Conservation (phyloP, 2,797 vertebrate genomes). For the Zenarchopterus dispar region DNA sequence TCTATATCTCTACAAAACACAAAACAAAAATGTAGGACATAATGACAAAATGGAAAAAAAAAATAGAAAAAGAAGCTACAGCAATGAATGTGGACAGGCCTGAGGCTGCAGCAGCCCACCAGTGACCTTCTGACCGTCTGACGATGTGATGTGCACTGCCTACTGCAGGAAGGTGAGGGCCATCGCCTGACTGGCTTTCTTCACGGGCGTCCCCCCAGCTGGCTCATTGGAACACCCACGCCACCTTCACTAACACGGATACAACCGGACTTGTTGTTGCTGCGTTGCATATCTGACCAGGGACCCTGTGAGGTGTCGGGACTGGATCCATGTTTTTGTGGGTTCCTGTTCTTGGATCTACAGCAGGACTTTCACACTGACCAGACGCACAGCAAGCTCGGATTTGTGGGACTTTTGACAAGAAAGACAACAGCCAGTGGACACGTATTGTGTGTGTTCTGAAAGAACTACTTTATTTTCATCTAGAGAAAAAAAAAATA, state of each 20-base stretch:
- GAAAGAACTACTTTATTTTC: conserved; percentile 79
- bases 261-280: conserved; percentile 43
- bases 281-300: conserved; percentile 56
- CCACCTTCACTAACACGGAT: conserved; percentile 40
- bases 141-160: conserved; percentile 71
- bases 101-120: conserved; percentile 60
- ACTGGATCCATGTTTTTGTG: conserved; percentile 56
- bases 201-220: conserved; percentile 37
- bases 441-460: conserved; percentile 49
- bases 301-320: conserved; percentile 23
- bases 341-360: conserved; percentile 33
- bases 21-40: conserved; percentile 31
- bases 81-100: conserved; percentile 82
- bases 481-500: conserved; percentile 67
- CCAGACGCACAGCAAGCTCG: conserved; percentile 48
- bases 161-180: conserved; percentile 71
- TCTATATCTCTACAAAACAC: conserved; percentile 60
- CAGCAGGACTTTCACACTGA: conserved; percentile 23
- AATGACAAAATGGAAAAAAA: conserved; percentile 24
- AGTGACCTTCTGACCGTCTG: conserved; percentile 71
- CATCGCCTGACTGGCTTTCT: conserved; percentile 68
- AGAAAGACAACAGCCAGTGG: conserved; percentile 44
- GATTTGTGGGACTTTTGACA: conserved; percentile 64
- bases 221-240: conserved; percentile 47
- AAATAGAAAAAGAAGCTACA: conserved; percentile 64